Conservation (phyloP, 1,140 invertebrate species). For the Drosophila ohnishii region DNA sequence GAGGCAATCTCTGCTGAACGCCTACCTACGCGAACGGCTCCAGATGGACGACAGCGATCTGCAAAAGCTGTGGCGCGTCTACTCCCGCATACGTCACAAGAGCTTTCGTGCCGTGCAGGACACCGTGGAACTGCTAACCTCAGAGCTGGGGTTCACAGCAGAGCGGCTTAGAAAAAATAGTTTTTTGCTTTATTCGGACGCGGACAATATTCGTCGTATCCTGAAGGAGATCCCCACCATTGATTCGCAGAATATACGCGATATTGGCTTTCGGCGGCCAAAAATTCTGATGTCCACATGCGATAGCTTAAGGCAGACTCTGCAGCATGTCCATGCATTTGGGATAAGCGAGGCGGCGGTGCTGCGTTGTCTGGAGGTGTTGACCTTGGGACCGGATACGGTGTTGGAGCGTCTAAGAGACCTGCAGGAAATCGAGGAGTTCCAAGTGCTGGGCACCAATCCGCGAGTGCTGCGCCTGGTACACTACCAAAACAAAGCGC, state of each 20-base stretch:
- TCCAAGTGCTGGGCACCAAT: slow-evolving; percentile 84
- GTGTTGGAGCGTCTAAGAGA: slow-evolving; percentile 84
- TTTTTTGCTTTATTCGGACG: slow-evolving; percentile 84
- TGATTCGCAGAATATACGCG: slow-evolving; percentile 83
- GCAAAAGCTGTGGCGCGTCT: slow-evolving; percentile 84
- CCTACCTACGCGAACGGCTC: slow-evolving; percentile 84
- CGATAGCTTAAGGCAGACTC: slow-evolving; percentile 83
- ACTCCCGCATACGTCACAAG: slow-evolving; percentile 84
- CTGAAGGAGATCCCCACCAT: slow-evolving; percentile 84
- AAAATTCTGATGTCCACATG: slow-evolving; percentile 85
- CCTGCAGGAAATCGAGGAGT: slow-evolving; percentile 84
- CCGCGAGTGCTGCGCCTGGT: slow-evolving; percentile 84
- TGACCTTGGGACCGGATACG: slow-evolving; percentile 84
- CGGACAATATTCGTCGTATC: slow-evolving; percentile 84
- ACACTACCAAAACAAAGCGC: slow-evolving; percentile 85
- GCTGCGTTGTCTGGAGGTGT: slow-evolving; percentile 83
- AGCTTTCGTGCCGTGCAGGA: slow-evolving; percentile 84
- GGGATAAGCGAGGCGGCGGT: slow-evolving; percentile 84
- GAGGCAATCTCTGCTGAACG: slow-evolving; percentile 83
- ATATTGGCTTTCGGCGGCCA: slow-evolving; percentile 84
- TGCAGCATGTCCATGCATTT: slow-evolving; percentile 83
- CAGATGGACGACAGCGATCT: slow-evolving; percentile 83
- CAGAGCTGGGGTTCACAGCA: slow-evolving; percentile 83
- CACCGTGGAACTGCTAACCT: slow-evolving; percentile 83
- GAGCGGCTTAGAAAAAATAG: slow-evolving; percentile 84